A percentile compares a stretch with the other conserved stretches of the same genome.
Conservation (phyloP, 1,140 invertebrate species). For the Brachionus paranguensis region DNA sequence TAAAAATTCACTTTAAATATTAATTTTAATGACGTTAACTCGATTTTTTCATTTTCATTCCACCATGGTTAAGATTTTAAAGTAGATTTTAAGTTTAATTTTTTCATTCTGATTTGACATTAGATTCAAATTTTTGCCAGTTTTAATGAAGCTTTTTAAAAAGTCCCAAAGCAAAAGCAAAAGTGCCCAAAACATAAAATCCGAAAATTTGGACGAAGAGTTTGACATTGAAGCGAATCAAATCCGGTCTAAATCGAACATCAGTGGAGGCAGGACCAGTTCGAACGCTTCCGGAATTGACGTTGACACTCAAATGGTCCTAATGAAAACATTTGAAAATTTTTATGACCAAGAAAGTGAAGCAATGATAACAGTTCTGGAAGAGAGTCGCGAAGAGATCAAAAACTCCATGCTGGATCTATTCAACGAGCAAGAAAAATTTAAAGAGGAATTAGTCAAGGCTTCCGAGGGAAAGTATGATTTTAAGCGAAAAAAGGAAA, state of each 20-base stretch:
- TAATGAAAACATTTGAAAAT: constrained; percentile 26
- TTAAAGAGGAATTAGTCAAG: constrained; percentile 12
- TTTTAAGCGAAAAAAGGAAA: constrained; percentile 34
- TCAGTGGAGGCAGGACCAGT: neutral
- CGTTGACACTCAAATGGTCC: neutral
- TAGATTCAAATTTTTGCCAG: neutral
- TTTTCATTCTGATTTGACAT: neutral
- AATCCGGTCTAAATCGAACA: neutral
- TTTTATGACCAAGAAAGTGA: constrained; percentile 39
- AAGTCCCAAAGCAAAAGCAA: neutral
- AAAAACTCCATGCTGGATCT: constrained; percentile 38
- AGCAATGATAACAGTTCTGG: constrained; percentile 2
- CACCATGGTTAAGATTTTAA: neutral
- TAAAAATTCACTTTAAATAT: neutral
- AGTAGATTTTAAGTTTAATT: neutral
- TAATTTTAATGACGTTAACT: neutral
- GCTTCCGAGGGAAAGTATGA: constrained; percentile 25
- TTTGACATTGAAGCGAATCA: neutral
- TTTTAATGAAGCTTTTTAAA: constrained; percentile 13
- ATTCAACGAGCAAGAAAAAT: constrained; percentile 10
- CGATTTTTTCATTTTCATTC: neutral
- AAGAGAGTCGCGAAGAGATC: constrained; percentile 36
- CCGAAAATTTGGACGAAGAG: neutral
- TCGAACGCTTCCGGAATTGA: neutral
- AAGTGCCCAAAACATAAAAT: neutral